A percentile compares a stretch with the other conserved stretches of the same genome.
Evolutionary conservation across 2,888 invertebrate species (phyloP).

Genomic region (Thelaira solivaga): DNA sequence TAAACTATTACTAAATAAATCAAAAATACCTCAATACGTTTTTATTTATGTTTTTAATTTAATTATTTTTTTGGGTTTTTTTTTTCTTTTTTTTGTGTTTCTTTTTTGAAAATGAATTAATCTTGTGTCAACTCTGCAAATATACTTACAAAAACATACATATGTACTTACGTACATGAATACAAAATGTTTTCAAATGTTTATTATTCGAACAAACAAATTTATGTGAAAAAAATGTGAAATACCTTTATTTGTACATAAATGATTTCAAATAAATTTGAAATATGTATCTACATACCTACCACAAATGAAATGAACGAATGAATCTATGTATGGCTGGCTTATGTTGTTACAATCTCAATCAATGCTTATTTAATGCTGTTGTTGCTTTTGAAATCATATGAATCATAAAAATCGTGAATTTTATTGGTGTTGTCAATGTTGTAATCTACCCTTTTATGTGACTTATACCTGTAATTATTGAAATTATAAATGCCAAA

Average conservation of each 20-base stretch:
- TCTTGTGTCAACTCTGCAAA: constrained; percentile 31
- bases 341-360: constrained; percentile 21
- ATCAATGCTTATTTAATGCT: constrained; percentile 41
- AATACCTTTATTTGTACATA: constrained; percentile 20
- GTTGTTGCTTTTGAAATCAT: constrained; percentile 51
- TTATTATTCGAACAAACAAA: constrained; percentile 8
- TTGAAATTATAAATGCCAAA: constrained; percentile 20
- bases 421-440: constrained; percentile 51
- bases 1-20: too few species aligned
- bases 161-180: too few species aligned
- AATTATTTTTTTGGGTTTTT: constrained; percentile 66
- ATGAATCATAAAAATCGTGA: constrained; percentile 42
- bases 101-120: neutral
- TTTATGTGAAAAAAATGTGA: constrained; percentile 28
- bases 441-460: constrained; percentile 45
- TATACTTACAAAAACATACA: too few species aligned
- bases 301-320: constrained; percentile 31
- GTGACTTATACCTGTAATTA: constrained; percentile 40
- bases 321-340: constrained; percentile 23
- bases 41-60: constrained; percentile 56
- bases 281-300: too few species aligned
- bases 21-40: constrained; percentile 16
- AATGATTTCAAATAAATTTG: constrained; percentile 11
- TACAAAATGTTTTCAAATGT: constrained; percentile 7
- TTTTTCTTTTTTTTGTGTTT: constrained; percentile 58